Evolutionary conservation across 2,888 invertebrate genomes (phyloP), one percentile per base, ranked within the genome.

Genomic region (Eristalinus sepulchralis): DNA sequence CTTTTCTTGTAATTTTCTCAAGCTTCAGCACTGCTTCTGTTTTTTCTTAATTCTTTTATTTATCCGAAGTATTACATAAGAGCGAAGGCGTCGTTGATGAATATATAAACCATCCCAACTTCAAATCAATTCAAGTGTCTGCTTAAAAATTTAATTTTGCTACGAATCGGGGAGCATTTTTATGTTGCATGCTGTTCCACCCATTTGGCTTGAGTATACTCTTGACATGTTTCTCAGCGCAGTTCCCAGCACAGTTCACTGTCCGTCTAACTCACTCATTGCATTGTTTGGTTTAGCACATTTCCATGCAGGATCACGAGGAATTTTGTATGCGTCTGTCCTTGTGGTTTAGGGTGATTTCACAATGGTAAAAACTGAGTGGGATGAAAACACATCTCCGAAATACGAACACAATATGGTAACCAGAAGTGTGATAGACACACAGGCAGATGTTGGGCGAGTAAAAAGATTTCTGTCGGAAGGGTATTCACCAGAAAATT

Each of bases 251-350:
- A 27, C 47, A 62, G 20, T 72, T 31, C 33, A 17, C 20, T 77
- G 36, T 6, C 59, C 55, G 39, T 70, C 70, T 63, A 27, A 20
- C 36, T 70, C 63, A 70, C 63, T 70, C 34, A 71, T 57, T 59
- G 71, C 39, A 66, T 59, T 79, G 64, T 62, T 36, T 47, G 39
- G 10, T 53, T 36, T 20, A 71, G 47, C 55, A 78, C 27, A 64
- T 71, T 79, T 71, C 47, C 60, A 71, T 64, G 71, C 78, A 62
- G 33, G 17, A 34, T 33, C 71, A 79, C 71, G 78, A 71, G 57
- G 27, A 20, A 71, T 24, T 33, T 59, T 47, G 8, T 47, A 47
- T 8, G n/a, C 3, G 17, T 47, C 1, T 47, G 47, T 47, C 39
- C n/a, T n/a, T 47, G n/a, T n/a, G 39, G 39, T n/a, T 39, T 39